Evolutionary conservation across 64 coral and sea anemone species (phyloP).

Genomic region (Trachythela sp.): DNA sequence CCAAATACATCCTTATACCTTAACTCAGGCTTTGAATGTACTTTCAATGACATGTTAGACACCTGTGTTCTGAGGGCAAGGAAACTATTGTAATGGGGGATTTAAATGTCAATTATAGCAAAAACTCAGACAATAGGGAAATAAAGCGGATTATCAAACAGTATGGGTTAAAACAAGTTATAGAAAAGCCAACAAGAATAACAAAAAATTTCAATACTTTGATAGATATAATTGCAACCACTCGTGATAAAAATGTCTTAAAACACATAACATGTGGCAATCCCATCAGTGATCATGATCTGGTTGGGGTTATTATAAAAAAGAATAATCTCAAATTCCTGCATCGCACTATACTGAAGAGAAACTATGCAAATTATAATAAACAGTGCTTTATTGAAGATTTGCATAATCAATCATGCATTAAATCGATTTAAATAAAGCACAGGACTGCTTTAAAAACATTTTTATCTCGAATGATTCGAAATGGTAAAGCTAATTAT

Average conservation of each 20-base stretch:
- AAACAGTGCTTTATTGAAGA: constrained; percentile 20
- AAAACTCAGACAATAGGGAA: neutral
- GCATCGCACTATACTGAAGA: neutral
- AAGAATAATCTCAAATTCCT: constrained; percentile 9
- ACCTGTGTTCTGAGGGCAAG: neutral
- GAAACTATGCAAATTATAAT: constrained; percentile 11
- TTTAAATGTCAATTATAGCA: constrained; percentile 9
- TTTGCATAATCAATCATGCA: constrained; percentile 7
- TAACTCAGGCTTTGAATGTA: neutral
- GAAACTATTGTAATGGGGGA: constrained; percentile 6
- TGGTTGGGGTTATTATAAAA: neutral
- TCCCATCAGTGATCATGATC: neutral
- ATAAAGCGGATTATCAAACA: constrained; percentile 10
- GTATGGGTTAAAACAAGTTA: constrained; percentile 9
- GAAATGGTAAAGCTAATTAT: constrained; percentile 14
- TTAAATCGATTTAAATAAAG: neutral
- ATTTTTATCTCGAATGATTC: constrained; percentile 2
- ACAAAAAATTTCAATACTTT: neutral
- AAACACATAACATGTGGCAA: constrained; percentile 10
- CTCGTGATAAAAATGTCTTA: neutral
- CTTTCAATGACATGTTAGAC: neutral
- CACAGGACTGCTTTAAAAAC: constrained; percentile 1
- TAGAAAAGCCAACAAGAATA: constrained; percentile 9
- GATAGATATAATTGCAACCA: constrained; percentile 17
- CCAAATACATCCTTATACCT: neutral